Evolutionary conservation across 1,140 invertebrate species (phyloP).

Genomic region (Episyrphus balteatus): DNA sequence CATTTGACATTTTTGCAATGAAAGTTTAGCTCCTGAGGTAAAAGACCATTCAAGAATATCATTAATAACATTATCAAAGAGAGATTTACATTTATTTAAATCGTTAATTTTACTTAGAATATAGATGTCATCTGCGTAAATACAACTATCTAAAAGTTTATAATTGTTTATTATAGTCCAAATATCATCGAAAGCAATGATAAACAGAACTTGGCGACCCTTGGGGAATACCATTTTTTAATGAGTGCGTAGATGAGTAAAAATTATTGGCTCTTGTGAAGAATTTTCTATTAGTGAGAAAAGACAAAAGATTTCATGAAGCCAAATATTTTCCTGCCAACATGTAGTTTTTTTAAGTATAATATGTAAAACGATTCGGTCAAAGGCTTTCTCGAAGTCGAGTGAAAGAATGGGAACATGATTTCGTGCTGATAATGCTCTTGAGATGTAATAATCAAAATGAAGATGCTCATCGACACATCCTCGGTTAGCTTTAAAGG

Average conservation of each 20-base stretch:
- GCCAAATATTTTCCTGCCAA: neutral
- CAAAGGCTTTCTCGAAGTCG: slow-evolving; percentile 3
- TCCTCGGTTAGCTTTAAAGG: neutral
- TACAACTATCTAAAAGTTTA: neutral
- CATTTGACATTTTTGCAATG: slow-evolving; percentile 1
- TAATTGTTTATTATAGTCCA: neutral
- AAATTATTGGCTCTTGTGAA: neutral
- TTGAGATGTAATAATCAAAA: slow-evolving; percentile 3
- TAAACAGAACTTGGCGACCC: slow-evolving; percentile 1
- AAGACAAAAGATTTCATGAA: neutral
- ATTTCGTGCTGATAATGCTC: neutral
- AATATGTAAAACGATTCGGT: neutral
- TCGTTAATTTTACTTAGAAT: neutral
- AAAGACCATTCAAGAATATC: neutral
- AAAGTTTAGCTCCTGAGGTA: slow-evolving; percentile 3
- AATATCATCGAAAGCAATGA: slow-evolving; percentile 1
- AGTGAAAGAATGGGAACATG: slow-evolving; percentile 1
- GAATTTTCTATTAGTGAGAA: neutral
- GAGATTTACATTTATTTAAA: neutral
- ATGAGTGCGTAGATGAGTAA: neutral
- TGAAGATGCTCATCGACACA: neutral
- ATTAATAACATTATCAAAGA: neutral
- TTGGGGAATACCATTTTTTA: neutral
- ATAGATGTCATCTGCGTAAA: neutral
- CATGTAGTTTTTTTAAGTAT: neutral